These are phyloP conservation scores for Dasyornis broadbenti DNA, from an alignment of 2,113 vertebrate species.

Conservation along the genomic window DNA sequence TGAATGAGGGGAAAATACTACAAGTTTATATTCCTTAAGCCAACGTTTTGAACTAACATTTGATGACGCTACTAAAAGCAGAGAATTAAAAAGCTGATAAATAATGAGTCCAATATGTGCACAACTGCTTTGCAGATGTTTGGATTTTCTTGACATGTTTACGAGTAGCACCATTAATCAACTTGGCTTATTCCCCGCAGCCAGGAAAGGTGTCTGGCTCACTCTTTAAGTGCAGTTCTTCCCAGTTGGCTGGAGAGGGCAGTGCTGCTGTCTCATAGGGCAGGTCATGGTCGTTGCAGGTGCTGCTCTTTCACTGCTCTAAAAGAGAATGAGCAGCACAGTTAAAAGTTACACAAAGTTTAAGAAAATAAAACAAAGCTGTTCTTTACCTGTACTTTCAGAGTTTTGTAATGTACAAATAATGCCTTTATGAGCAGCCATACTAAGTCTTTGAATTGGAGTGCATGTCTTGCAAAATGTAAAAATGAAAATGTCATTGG, in stretches of 20 bases:
- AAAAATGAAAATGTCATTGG: background rate
- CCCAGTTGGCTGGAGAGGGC: background rate
- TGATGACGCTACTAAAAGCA: background rate
- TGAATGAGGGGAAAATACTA: background rate
- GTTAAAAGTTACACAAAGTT: background rate
- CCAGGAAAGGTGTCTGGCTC: background rate
- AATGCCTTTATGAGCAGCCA: background rate
- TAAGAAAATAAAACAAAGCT: background rate
- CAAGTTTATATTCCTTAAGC: background rate
- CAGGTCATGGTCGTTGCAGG: background rate
- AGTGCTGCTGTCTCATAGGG: background rate
- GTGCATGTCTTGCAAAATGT: background rate
- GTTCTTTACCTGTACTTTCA: background rate
- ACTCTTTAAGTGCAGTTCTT: background rate
- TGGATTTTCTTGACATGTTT: background rate
- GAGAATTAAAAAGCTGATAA: background rate
- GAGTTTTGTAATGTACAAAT: background rate
- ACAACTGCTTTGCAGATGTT: background rate
- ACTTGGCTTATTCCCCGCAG: background rate
- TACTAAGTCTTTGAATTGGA: background rate
- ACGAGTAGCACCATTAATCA: background rate
- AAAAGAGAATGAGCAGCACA: background rate
- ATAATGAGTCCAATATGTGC: rapidly evolving
- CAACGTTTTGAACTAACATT: background rate
- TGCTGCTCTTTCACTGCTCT: background rate